Percentiles rank a stretch among this genome's conserved stretches.
phyloP scores from a whole-genome alignment of 2,113 vertebrate species.

The Microtus ochrogaster region DNA sequence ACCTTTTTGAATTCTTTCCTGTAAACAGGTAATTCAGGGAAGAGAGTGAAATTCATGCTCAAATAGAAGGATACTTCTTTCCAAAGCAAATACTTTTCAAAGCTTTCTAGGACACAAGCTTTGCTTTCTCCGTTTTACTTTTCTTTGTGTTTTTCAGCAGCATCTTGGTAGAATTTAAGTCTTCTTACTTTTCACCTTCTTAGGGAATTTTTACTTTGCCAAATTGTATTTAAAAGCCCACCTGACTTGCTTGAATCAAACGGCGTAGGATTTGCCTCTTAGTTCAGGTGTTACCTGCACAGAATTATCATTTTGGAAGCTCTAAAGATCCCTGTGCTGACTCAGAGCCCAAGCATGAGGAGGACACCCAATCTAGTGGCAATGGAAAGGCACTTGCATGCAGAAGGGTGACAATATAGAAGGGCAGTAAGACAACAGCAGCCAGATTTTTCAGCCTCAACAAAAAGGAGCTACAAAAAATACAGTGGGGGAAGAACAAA shows the following conservation, averaged over 20 bases:
- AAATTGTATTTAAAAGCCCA: slow-evolving; percentile 21
- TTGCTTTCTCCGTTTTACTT: slow-evolving; percentile 17
- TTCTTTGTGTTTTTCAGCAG: not conserved
- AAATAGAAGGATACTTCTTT: slow-evolving; percentile 61
- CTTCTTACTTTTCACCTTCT: slow-evolving; percentile 46
- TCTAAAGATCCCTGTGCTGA: not conserved
- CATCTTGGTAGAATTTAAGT: not conserved
- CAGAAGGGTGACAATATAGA: not conserved
- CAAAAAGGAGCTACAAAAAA: slow-evolving; percentile 13
- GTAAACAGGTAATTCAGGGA: slow-evolving; percentile 68
- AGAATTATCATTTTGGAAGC: not conserved
- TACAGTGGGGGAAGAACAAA: not conserved
- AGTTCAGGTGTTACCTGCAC: not conserved
- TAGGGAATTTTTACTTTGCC: slow-evolving; percentile 49
- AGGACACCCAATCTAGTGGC: not conserved
- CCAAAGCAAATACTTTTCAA: slow-evolving; percentile 74
- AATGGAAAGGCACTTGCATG: not conserved
- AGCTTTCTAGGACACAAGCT: slow-evolving; percentile 72
- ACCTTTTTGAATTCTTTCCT: slow-evolving; percentile 65
- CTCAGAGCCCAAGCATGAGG: not conserved
- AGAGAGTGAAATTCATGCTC: slow-evolving; percentile 38
- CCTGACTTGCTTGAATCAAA: slow-evolving; percentile 25
- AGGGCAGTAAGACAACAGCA: not conserved
- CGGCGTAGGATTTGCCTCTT: not conserved
- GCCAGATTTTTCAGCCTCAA: not conserved